Evolutionary conservation across 2,797 vertebrate genomes (phyloP).

Genomic region (Muraenolepis orangiensis): DNA sequence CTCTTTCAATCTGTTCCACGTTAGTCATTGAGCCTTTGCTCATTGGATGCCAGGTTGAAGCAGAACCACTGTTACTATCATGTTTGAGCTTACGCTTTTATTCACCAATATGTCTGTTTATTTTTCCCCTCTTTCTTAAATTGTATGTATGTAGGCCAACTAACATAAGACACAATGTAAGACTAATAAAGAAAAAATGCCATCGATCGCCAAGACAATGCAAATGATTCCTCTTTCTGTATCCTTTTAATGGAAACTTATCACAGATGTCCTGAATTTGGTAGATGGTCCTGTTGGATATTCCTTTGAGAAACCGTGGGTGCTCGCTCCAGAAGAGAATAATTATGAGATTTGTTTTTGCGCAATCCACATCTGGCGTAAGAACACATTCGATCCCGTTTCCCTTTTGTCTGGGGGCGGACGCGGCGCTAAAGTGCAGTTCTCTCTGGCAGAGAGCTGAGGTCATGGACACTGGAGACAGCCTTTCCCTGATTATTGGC

Average conservation of each 20-base stretch:
- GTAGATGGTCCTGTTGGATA: background rate
- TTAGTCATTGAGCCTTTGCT: background rate
- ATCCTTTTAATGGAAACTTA: background rate
- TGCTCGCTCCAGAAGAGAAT: background rate
- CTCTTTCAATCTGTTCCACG: background rate
- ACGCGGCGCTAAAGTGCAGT: background rate
- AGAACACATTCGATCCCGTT: background rate
- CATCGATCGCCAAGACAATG: background rate
- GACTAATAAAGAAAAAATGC: background rate
- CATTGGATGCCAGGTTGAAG: background rate
- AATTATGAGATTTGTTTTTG: background rate
- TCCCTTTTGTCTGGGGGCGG: background rate
- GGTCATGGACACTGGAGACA: background rate
- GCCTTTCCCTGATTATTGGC: background rate
- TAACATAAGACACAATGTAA: background rate
- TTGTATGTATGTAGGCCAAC: background rate
- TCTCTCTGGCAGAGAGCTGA: background rate
- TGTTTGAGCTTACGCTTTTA: background rate
- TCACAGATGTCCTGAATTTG: background rate
- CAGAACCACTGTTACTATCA: background rate
- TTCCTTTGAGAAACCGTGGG: background rate
- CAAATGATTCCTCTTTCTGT: background rate
- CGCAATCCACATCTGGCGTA: background rate
- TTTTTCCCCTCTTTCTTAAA: background rate
- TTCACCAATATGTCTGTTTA: background rate